Percentiles rank a stretch among this genome's conserved stretches.
Conservation (phyloP, 2,888 invertebrate genomes). For the Tenthredo mesomela region DNA sequence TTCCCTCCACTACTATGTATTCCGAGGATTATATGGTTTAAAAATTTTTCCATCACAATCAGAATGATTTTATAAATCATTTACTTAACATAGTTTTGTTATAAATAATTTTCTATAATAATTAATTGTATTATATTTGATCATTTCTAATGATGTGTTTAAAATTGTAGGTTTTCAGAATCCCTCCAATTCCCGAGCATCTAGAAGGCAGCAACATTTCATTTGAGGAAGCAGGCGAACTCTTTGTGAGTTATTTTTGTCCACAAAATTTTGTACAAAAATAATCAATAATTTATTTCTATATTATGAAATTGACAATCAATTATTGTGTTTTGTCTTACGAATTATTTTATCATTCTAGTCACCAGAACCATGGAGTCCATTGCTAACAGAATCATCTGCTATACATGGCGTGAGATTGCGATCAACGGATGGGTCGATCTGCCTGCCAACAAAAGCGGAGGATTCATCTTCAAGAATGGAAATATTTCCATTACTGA, state of each 20-base stretch:
- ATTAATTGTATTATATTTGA: not conserved
- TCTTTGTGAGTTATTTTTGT: constrained; percentile 67
- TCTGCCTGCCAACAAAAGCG: constrained; percentile 53
- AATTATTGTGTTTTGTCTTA: constrained; percentile 30
- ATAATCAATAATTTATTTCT: not conserved
- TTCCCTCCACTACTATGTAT: not conserved
- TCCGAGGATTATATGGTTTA: not conserved
- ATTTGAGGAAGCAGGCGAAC: constrained; percentile 73
- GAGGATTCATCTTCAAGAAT: constrained; percentile 62
- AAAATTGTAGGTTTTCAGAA: constrained; percentile 71
- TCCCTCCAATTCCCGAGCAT: constrained; percentile 75
- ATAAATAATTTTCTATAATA: not conserved
- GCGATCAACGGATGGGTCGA: constrained; percentile 59
- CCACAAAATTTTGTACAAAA: not conserved
- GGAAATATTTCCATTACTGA: constrained; percentile 66
- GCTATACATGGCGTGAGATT: constrained; percentile 76
- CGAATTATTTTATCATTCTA: constrained; percentile 57
- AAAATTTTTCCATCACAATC: not conserved
- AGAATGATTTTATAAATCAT: not conserved
- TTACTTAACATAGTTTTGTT: not conserved
- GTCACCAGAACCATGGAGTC: constrained; percentile 72
- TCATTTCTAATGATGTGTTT: constrained; percentile 41
- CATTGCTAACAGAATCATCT: constrained; percentile 68
- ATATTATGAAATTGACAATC: not conserved
- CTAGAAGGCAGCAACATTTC: constrained; percentile 77